Conservation (phyloP, 2,797 vertebrate genomes). For the Etheostoma perlongum region DNA sequence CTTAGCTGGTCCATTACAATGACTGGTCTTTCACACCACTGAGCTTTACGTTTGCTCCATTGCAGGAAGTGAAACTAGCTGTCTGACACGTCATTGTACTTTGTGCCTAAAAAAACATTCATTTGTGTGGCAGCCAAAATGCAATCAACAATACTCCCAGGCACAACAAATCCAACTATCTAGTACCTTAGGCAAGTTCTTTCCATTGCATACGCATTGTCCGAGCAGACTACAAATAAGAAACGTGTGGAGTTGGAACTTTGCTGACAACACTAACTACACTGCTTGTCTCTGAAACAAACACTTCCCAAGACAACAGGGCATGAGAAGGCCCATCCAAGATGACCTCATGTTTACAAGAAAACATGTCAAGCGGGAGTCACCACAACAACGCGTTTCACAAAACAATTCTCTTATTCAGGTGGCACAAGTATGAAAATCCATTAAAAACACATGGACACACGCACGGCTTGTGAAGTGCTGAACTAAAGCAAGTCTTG, state of each 20-base stretch:
- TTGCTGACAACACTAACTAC: conserved; percentile 24
- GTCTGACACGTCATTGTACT: conserved; percentile 40
- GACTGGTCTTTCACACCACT: conserved; percentile 12
- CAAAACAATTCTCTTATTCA: neutral
- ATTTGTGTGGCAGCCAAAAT: conserved; percentile 58
- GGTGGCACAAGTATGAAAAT: neutral
- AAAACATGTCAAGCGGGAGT: conserved; percentile 23
- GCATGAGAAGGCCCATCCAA: conserved; percentile 4
- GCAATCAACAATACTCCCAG: conserved; percentile 65
- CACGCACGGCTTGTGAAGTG: neutral
- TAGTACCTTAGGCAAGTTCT: conserved; percentile 33
- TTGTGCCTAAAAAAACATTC: conserved; percentile 18
- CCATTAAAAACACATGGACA: neutral
- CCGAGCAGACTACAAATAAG: conserved; percentile 39
- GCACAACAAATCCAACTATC: conserved; percentile 31
- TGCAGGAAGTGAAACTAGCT: conserved; percentile 17
- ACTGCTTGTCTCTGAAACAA: conserved; percentile 35
- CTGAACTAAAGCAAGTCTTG: neutral
- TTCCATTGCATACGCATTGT: conserved; percentile 54
- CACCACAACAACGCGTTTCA: neutral
- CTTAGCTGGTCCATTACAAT: conserved; percentile 17
- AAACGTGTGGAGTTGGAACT: conserved; percentile 17
- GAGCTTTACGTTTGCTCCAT: neutral
- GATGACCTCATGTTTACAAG: conserved; percentile 44
- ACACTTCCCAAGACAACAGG: conserved; percentile 21